Percentiles rank a stretch among this genome's conserved stretches.
Conservation (phyloP, 2,113 vertebrate genomes). For the Cebus imitator region DNA sequence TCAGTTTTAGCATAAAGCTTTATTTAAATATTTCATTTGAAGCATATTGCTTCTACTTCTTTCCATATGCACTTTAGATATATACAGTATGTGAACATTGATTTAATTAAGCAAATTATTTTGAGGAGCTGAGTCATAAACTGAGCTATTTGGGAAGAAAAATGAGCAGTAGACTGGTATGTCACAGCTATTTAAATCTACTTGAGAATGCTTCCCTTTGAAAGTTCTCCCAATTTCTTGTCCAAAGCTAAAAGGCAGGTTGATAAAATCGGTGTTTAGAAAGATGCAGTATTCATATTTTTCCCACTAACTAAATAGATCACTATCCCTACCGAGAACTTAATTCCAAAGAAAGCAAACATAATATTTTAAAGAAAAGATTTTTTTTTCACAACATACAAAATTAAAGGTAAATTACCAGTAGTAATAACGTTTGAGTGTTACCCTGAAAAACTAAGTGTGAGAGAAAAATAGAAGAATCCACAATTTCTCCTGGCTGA, state of each 20-base stretch:
- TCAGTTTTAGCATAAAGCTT: slow-evolving; percentile 2
- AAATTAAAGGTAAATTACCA: background rate
- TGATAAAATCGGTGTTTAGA: background rate
- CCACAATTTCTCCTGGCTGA: background rate
- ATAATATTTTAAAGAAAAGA: background rate
- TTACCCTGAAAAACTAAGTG: background rate
- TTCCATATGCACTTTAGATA: slow-evolving; percentile 55
- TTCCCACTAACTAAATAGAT: background rate
- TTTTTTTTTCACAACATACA: background rate
- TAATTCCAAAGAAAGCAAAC: background rate
- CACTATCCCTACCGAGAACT: background rate
- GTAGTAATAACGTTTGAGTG: background rate
- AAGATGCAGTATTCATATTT: background rate
- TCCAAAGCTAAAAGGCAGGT: background rate
- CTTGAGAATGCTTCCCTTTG: slow-evolving; percentile 11
- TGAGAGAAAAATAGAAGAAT: background rate
- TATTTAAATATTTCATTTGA: slow-evolving; percentile 52
- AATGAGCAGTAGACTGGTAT: slow-evolving; percentile 53
- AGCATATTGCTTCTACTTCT: slow-evolving; percentile 57
- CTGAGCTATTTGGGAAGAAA: slow-evolving; percentile 54
- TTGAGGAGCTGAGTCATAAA: slow-evolving; percentile 68
- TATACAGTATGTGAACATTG: slow-evolving; percentile 54
- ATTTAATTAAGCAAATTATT: slow-evolving; percentile 72
- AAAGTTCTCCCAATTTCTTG: background rate
- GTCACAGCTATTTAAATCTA: slow-evolving; percentile 39